Conservation (phyloP, 2,113 vertebrate species). For the Prunella fulvescens region DNA sequence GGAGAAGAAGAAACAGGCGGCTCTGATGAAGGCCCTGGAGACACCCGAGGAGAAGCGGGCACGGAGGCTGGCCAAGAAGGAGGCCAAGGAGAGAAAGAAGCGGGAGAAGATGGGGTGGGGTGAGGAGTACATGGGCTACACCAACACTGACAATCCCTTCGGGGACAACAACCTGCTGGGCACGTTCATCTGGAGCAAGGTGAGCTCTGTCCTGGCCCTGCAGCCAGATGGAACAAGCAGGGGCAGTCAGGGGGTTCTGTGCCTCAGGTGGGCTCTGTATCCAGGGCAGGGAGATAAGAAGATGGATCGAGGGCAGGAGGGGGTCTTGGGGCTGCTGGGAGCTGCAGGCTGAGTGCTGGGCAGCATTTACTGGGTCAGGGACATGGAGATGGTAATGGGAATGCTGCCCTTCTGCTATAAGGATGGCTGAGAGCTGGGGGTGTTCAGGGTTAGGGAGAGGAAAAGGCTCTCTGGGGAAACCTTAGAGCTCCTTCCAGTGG, state of each 20-base stretch:
- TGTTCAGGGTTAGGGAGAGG: not conserved
- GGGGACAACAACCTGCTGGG: conserved; percentile 97
- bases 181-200: conserved; percentile 98
- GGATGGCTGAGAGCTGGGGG: not conserved
- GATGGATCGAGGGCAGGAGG: not conserved
- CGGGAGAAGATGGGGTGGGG: conserved; percentile 99
- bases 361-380: not conserved
- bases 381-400: rapidly evolving
- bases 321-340: not conserved
- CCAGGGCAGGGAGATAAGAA: rapidly evolving
- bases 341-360: not conserved
- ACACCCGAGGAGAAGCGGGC: conserved; percentile 95
- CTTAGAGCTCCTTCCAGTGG: not conserved
- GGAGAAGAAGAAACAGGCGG: conserved; percentile 79
- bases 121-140: conserved; percentile 99
- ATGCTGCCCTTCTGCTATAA: not conserved
- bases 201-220: not conserved
- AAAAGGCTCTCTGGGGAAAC: not conserved
- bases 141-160: conserved; percentile 97
- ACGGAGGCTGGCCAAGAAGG: conserved; percentile 90
- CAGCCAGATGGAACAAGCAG: rapidly evolving
- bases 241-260: not conserved
- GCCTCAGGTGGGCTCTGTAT: too few relatives aligned
- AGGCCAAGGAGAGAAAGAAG: conserved; percentile 94
- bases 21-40: conserved; percentile 92